Evolutionary conservation across 2,888 invertebrate genomes (phyloP), one percentile per base, ranked within the genome.

Genomic region (Smittia aterrima): DNA sequence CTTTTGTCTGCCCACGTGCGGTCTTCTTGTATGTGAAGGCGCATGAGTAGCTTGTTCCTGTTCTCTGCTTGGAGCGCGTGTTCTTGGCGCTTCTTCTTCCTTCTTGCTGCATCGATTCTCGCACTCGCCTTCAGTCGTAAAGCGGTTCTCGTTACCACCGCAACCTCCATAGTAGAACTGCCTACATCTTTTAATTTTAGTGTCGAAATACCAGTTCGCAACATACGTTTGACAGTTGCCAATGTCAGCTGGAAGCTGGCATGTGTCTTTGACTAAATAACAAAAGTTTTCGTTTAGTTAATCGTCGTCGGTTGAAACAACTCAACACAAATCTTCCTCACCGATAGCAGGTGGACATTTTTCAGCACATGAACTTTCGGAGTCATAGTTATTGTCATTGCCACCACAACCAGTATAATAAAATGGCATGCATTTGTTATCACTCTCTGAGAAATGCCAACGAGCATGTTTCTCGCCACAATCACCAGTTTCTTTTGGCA

Each of bases 321-420:
- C 75, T 32, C 47, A 18, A 58, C 11, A 54, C 6, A 58, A 58
- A 22, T 58, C 22, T 47, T 47, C 22, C 92, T 92, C 85, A 93
- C 93, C 91, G 79, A 90, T 87, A 80, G 87, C 87, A 76, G 88
- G 87, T 38, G 95, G 95, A 82, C 95, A 96, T 80, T 88, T 86
- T 75, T 86, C 83, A 79, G 90, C 88, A 82, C 96, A 96, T 79
- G 87, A 86, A 78, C 88, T 88, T 82, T 87, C 86, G 79, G 88
- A 88, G 77, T 85, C 85, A 85, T 93, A 97, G 82, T 89, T 91
- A 85, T 97, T 97, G 79, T 85, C 88, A 84, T 96, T 96, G 78
- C 95, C 96, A 77, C 89, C 91, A 84, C 96, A 97, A 77, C 96
- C 96, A 77, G 91, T 89, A 85, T 92, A 96, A 87, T 94, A 93